Evolutionary conservation across 2,113 vertebrate species (phyloP).

Genomic region (Pelvicachromis taeniatus): DNA sequence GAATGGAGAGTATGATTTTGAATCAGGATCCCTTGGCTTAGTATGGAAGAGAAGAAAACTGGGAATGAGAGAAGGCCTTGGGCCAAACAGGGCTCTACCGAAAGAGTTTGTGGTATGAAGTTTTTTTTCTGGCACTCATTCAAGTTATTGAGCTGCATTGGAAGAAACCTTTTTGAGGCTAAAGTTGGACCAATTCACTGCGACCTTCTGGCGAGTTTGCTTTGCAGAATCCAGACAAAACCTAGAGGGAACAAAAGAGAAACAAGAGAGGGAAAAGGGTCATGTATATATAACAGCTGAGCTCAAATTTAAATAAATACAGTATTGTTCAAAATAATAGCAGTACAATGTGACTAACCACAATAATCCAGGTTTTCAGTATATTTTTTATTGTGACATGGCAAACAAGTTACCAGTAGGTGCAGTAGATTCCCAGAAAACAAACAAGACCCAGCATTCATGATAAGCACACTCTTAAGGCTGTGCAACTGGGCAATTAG

Average conservation of each 20-base stretch:
- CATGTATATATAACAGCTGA: neutral
- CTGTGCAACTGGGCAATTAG: too few relatives aligned
- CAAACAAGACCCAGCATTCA: too few relatives aligned
- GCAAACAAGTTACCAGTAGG: too few relatives aligned
- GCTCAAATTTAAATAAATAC: neutral
- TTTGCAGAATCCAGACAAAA: slow-evolving; percentile 99
- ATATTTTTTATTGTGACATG: too few relatives aligned
- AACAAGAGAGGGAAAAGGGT: neutral
- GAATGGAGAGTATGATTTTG: slow-evolving; percentile 55
- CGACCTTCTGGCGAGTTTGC: slow-evolving; percentile 96
- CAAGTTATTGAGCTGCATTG: slow-evolving; percentile 89
- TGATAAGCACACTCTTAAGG: too few relatives aligned
- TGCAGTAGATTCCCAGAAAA: too few relatives aligned
- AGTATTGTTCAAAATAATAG: too few relatives aligned
- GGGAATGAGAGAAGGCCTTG: slow-evolving; percentile 65
- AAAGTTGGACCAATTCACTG: slow-evolving; percentile 99
- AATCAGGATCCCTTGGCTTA: slow-evolving; percentile 65
- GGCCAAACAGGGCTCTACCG: slow-evolving; percentile 53
- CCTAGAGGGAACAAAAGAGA: slow-evolving; percentile 61
- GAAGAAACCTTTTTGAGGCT: slow-evolving; percentile 97
- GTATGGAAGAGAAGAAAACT: slow-evolving; percentile 54
- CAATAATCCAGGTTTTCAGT: too few relatives aligned
- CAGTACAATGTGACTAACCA: too few relatives aligned
- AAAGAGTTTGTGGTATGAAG: slow-evolving; percentile 61
- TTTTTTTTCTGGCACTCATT: slow-evolving; percentile 43